phyloP scores from a whole-genome alignment of 1,140 invertebrate species.

The Drosophila gunungcola region DNA sequence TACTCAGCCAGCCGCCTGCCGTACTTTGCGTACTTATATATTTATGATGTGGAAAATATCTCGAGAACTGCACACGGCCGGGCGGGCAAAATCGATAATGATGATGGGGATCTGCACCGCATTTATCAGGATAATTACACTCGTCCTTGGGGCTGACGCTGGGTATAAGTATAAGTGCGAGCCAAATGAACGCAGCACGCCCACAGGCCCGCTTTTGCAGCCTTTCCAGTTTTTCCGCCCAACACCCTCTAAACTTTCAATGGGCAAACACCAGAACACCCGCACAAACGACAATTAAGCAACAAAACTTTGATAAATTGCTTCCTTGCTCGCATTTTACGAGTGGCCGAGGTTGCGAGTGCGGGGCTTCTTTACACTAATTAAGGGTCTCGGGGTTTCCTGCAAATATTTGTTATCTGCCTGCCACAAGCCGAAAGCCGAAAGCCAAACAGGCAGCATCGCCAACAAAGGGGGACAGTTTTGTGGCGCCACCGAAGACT shows the following conservation, averaged over 20 bases:
- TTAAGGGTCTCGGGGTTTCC: constrained; percentile 83
- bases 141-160: constrained; percentile 10
- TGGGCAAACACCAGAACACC: constrained; percentile 44
- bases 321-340: constrained; percentile 80
- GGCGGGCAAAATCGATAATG: constrained; percentile 66
- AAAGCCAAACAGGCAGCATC: constrained; percentile 29
- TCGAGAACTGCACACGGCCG: constrained; percentile 52
- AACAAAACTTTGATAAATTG: constrained; percentile 84
- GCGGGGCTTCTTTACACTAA: constrained; percentile 77
- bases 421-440: constrained; percentile 46
- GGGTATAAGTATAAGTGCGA: neutral
- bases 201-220: constrained; percentile 14
- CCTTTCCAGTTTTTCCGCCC: neutral
- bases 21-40: constrained; percentile 66
- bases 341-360: constrained; percentile 31
- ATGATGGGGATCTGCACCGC: constrained; percentile 31
- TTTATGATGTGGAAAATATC: constrained; percentile 84
- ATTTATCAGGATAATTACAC: constrained; percentile 68
- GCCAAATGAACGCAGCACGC: constrained; percentile 47
- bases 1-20: constrained; percentile 31
- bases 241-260: constrained; percentile 61
- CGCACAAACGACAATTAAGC: constrained; percentile 82
- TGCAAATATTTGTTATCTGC: constrained; percentile 83
- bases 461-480: constrained; percentile 68
- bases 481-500: constrained; percentile 66